phyloP scores from a whole-genome alignment of 2,888 invertebrate genomes.

The Pachymerium ferrugineum region DNA sequence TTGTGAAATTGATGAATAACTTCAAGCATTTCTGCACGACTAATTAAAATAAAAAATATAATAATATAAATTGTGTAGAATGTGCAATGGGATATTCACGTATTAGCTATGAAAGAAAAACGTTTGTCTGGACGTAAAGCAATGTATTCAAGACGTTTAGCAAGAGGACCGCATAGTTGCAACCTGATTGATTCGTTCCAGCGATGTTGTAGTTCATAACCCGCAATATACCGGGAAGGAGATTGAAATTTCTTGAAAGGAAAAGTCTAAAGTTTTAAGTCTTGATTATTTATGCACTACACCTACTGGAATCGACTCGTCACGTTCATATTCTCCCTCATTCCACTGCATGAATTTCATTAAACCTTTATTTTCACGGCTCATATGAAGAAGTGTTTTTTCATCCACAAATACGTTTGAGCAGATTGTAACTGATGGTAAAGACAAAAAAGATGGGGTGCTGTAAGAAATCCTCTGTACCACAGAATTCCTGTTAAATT shows the following conservation, averaged over 20 bases:
- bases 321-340: not conserved
- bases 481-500: not conserved
- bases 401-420: not conserved
- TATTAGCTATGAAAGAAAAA: not conserved
- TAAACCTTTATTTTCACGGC: not conserved
- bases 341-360: not conserved
- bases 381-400: not conserved
- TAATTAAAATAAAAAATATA: not conserved
- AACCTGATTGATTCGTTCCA: not conserved
- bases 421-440: slow-evolving; percentile 9
- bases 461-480: not conserved
- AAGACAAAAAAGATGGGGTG: not conserved
- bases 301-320: not conserved
- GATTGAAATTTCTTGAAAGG: not conserved
- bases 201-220: not conserved
- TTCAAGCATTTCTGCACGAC: not conserved
- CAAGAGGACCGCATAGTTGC: not conserved
- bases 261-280: not conserved
- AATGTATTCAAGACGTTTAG: not conserved
- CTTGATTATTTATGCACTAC: not conserved
- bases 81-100: not conserved
- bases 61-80: not conserved
- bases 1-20: slow-evolving; percentile 1
- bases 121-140: not conserved
- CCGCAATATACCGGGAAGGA: not conserved